phyloP scores from a whole-genome alignment of 2,888 invertebrate genomes.

The Caradrina clavipalpis region DNA sequence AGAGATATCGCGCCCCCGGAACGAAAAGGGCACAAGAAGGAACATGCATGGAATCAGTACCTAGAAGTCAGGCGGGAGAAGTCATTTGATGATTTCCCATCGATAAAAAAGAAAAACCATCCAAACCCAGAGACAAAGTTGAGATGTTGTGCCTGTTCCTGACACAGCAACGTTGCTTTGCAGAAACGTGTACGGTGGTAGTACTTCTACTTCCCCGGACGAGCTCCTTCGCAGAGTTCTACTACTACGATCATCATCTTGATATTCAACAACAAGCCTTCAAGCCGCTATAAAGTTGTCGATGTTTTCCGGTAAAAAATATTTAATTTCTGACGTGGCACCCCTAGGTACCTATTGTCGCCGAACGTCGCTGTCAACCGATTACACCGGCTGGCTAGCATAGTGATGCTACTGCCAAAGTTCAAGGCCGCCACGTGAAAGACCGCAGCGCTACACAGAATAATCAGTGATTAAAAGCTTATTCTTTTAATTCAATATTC shows the following conservation, averaged over 20 bases:
- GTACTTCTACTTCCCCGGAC: too few species aligned
- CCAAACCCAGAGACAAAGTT: too few species aligned
- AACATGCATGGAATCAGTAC: too few species aligned
- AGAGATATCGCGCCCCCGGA: too few species aligned
- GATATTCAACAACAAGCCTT: constrained; percentile 4
- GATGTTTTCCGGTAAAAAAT: constrained; percentile 32
- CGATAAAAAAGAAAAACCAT: too few species aligned
- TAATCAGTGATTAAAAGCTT: constrained; percentile 28
- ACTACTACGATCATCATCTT: not conserved
- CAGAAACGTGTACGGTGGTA: too few species aligned
- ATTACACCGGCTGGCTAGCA: constrained; percentile 17
- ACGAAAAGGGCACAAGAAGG: too few species aligned
- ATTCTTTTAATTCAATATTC: constrained; percentile 29
- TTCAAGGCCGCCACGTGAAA: constrained; percentile 55
- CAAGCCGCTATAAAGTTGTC: constrained; percentile 9
- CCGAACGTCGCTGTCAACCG: not conserved
- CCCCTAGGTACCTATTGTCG: constrained; percentile 37
- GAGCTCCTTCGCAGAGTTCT: too few species aligned
- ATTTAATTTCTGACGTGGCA: constrained; percentile 42
- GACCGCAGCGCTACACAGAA: constrained; percentile 16
- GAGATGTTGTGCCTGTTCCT: too few species aligned
- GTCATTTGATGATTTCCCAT: too few species aligned
- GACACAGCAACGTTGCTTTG: too few species aligned
- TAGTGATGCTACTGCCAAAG: constrained; percentile 41
- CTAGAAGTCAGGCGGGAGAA: too few species aligned